Base-by-base conservation (phyloP, 2,888 invertebrate genomes). In the Muscina levida region DNA sequence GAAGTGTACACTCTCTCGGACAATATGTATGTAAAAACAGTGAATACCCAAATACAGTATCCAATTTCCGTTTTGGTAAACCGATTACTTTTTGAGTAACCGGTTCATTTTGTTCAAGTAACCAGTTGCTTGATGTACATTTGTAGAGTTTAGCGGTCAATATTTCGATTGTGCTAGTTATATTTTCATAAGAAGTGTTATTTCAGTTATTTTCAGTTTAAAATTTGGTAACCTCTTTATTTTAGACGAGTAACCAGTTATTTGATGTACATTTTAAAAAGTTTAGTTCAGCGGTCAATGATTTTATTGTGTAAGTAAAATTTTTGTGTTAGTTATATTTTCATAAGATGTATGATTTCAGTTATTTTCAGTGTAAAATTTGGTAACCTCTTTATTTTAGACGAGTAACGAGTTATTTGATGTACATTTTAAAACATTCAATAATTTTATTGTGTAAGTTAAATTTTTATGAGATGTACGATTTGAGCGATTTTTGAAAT, bases 51-150 rank as follows among this genome's bases (percentile, higher is more conserved):
- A 15, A 2, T 15, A 31, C 8, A 5, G 3, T 31, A 3, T 31
- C 4, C 8, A 31, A 31, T 31, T 31, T 44, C 2, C 11, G 24
- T 56, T 56, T 24, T 56, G 5, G 26, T n/a, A 24, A 56, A 56
- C n/a, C 26, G 24, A n/a, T 56, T 56, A 26, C 26, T 26, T 56
- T n/a, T 26, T n/a, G 56, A 8, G 26, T 13, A 57, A 57, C 57
- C 57, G 57, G 57, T 57, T 57, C 19, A 6, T 24, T 24, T 24
- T 26, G 26, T 56, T 56, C 56, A 26, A 13, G 11, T 56, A 56
- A 56, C 11, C 26, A n/a, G 10, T 22, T 53, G 8, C 4, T 17
- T 48, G 3, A 17, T 19, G 10, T 2, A 19, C 15, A 46, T 46
- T 46, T 46, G n/a, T 11, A 46, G 6, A 46, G n/a, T n/a, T 3